Evolutionary conservation across 2,113 vertebrate genomes (phyloP).

Genomic region (Alectura lathami): DNA sequence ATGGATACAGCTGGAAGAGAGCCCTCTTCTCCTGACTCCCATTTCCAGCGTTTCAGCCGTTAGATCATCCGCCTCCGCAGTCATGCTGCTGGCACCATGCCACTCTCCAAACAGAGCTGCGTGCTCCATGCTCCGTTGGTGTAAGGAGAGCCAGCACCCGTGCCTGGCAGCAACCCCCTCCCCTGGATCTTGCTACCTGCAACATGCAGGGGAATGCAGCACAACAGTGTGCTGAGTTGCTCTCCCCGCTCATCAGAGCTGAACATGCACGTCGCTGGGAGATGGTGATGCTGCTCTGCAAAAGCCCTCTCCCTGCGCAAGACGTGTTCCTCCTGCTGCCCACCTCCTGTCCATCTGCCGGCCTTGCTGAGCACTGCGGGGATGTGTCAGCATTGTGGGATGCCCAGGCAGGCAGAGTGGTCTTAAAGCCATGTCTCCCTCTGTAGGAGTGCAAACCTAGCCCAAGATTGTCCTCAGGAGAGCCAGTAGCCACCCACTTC

Average conservation of each 20-base stretch:
- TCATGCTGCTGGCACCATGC: not conserved
- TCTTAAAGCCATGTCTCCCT: not conserved
- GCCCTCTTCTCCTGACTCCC: slow-evolving; percentile 23
- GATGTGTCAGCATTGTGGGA: not conserved
- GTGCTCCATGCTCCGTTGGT: not conserved
- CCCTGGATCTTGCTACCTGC: not conserved
- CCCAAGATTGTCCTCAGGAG: not conserved
- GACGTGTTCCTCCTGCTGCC: not conserved
- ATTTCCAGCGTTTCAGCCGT: not conserved
- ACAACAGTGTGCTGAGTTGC: not conserved
- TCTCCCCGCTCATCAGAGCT: not conserved
- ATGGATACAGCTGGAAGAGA: slow-evolving; percentile 32
- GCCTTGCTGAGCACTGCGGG: not conserved
- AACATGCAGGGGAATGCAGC: rapidly evolving
- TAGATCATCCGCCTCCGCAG: not conserved
- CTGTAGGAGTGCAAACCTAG: not conserved
- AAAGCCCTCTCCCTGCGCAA: not conserved
- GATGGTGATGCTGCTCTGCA: not conserved
- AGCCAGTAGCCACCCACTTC: not conserved
- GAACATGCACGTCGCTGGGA: rapidly evolving
- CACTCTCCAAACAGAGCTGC: rapidly evolving
- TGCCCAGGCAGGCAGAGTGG: not conserved
- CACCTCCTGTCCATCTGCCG: not conserved
- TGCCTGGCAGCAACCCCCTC: rapidly evolving
- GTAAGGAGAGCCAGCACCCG: not conserved